These are phyloP conservation scores for Arnoldichthys spilopterus DNA, from an alignment of 2,797 vertebrate species.

Conservation along the genomic window DNA sequence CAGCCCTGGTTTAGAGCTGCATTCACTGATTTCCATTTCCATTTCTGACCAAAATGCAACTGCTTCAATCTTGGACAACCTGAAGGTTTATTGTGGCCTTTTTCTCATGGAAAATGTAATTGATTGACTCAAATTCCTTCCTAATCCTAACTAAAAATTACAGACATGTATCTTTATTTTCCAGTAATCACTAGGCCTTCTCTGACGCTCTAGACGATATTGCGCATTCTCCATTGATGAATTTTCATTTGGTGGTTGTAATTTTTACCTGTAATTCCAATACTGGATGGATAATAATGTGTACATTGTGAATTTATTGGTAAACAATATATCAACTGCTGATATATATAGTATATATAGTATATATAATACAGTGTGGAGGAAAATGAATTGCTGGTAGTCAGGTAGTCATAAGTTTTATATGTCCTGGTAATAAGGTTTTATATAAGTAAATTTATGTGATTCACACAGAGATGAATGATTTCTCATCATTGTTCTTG, in stretches of 20 bases:
- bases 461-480: background rate
- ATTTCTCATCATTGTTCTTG: background rate
- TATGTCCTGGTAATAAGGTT: background rate
- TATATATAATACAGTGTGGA: background rate
- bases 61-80: background rate
- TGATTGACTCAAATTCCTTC: too few relatives aligned
- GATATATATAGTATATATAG: background rate
- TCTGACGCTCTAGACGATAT: too few relatives aligned
- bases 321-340: background rate
- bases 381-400: background rate
- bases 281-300: background rate
- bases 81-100: background rate
- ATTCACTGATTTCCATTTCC: too few relatives aligned
- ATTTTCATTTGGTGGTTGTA: too few relatives aligned
- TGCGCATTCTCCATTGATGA: too few relatives aligned
- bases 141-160: too few relatives aligned
- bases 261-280: background rate
- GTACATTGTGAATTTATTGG: background rate
- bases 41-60: too few relatives aligned
- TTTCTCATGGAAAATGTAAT: too few relatives aligned
- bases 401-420: background rate
- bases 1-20: too few relatives aligned
- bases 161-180: too few relatives aligned
- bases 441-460: background rate
- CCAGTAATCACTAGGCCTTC: too few relatives aligned